Percentiles rank a stretch among this genome's conserved stretches.
Conservation (phyloP, 2,113 vertebrate species). For the Ivindomyrus marchei region DNA sequence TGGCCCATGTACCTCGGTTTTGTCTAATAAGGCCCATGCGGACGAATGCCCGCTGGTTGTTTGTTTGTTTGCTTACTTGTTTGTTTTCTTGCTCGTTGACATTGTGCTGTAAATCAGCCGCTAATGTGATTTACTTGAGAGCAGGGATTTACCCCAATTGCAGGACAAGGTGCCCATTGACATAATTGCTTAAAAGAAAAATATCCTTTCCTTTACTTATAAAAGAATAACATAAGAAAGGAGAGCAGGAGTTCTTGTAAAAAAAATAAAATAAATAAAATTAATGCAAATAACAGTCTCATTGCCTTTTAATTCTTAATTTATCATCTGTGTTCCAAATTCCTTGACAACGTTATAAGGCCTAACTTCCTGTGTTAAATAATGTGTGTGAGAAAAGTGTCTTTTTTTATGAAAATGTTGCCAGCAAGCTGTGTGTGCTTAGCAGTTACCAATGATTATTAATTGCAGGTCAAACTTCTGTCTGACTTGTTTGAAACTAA, state of each 20-base stretch:
- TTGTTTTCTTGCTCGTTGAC: background rate
- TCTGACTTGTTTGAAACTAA: constrained; percentile 3
- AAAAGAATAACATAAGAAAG: background rate
- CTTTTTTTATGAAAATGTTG: background rate
- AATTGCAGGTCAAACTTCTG: background rate
- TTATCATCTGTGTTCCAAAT: background rate
- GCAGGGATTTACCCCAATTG: background rate
- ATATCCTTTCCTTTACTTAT: background rate
- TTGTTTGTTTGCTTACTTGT: background rate
- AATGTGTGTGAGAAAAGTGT: background rate
- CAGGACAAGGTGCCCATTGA: background rate
- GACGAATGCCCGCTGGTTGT: background rate
- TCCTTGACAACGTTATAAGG: background rate
- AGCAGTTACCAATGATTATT: background rate
- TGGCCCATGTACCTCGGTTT: background rate
- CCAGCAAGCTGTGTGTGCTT: background rate
- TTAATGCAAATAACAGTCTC: background rate
- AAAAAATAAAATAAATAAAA: background rate
- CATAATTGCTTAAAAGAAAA: background rate
- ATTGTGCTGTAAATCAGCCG: background rate
- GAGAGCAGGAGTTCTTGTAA: background rate
- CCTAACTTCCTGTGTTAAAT: background rate
- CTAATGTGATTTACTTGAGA: background rate
- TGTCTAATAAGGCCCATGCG: background rate
- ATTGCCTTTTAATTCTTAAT: background rate